Evolutionary conservation across 1,140 invertebrate species (phyloP).

Genomic region (Oppia nitens): DNA sequence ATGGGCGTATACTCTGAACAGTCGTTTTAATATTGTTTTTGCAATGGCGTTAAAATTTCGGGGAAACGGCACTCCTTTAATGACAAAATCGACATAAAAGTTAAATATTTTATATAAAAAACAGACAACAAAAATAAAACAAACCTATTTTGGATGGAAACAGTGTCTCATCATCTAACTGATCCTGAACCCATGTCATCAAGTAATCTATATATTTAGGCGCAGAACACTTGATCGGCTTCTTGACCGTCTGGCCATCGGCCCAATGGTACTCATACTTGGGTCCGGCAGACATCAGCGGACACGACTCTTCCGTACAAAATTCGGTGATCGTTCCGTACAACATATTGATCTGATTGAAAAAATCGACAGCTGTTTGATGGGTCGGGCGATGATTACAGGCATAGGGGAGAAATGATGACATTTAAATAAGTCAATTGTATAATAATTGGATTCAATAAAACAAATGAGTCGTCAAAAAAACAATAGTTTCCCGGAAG

Average conservation of each 20-base stretch:
- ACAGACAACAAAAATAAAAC: slow-evolving; percentile 1
- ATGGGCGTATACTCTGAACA: slow-evolving; percentile 98
- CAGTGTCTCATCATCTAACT: slow-evolving; percentile 91
- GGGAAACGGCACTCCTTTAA: slow-evolving; percentile 83
- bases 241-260: slow-evolving; percentile 93
- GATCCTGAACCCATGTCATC: slow-evolving; percentile 99
- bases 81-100: neutral
- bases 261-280: slow-evolving; percentile 99
- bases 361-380: slow-evolving; percentile 71
- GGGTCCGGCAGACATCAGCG: slow-evolving; percentile 85
- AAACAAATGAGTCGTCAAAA: no score
- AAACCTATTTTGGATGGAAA: slow-evolving; percentile 98
- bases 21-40: slow-evolving; percentile 91
- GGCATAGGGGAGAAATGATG: no score
- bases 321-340: slow-evolving; percentile 99
- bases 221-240: slow-evolving; percentile 97
- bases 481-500: no score
- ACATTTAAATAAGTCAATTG: no score
- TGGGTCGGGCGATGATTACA: no score
- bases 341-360: slow-evolving; percentile 99
- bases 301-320: slow-evolving; percentile 92
- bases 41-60: slow-evolving; percentile 94
- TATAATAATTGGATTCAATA: no score
- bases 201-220: slow-evolving; percentile 99
- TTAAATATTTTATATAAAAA: slow-evolving; percentile 4